These are phyloP conservation scores for Anthopleura xanthogrammica DNA, from an alignment of 92 coral and sea anemone species.

Conservation along the genomic window DNA sequence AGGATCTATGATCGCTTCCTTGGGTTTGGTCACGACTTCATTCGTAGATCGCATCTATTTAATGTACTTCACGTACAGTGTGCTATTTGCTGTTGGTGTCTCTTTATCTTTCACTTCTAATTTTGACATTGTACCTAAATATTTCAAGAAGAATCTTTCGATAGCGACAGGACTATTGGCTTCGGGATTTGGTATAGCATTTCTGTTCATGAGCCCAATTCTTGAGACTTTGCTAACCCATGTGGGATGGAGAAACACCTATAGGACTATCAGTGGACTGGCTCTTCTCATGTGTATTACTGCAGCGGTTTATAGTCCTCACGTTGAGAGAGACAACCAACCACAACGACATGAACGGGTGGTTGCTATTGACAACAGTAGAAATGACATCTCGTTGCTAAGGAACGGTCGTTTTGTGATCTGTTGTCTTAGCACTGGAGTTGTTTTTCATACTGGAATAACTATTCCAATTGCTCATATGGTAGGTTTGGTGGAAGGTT, in stretches of 20 bases:
- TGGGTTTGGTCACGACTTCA: conserved; percentile 10
- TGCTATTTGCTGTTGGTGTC: conserved; percentile 8
- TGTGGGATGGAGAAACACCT: conserved; percentile 4
- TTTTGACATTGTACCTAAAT: neutral
- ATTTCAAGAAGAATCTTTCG: neutral
- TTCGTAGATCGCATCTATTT: neutral
- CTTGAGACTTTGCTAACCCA: neutral
- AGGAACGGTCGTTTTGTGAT: conserved; percentile 4
- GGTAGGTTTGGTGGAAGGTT: neutral
- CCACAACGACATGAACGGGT: neutral
- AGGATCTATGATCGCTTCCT: neutral
- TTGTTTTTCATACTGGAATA: neutral
- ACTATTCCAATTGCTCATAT: neutral
- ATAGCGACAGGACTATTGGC: neutral
- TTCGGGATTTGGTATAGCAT: neutral
- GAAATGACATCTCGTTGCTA: neutral
- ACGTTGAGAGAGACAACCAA: neutral
- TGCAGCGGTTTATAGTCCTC: neutral
- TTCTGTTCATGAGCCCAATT: neutral
- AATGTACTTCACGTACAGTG: conserved; percentile 21
- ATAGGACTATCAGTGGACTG: neutral
- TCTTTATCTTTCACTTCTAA: neutral
- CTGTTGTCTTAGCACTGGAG: conserved; percentile 3
- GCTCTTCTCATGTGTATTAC: neutral
- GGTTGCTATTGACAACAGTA: neutral